Evolutionary conservation across 2,888 invertebrate genomes (phyloP).

Genomic region (Stenurella melanura): DNA sequence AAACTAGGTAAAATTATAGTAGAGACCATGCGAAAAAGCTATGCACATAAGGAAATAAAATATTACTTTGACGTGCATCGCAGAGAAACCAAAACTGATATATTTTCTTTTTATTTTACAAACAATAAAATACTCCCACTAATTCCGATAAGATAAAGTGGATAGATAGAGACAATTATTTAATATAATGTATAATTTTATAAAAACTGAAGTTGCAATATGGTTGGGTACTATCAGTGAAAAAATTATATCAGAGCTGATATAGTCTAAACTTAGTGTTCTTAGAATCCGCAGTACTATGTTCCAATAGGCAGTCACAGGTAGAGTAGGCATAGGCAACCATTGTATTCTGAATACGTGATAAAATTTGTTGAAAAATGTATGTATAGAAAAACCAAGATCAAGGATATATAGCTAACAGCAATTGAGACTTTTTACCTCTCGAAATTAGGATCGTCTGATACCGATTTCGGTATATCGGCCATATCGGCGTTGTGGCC

Average conservation of each 20-base stretch:
- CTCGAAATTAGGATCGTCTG: too few relatives aligned
- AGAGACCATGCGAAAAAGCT: background rate
- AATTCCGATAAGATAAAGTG: slow-evolving; percentile 35
- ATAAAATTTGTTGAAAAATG: too few relatives aligned
- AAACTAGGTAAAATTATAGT: too few relatives aligned
- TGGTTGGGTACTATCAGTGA: slow-evolving; percentile 5
- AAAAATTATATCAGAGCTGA: background rate
- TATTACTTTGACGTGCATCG: background rate
- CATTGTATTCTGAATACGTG: too few relatives aligned
- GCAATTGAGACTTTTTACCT: too few relatives aligned
- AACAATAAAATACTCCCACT: slow-evolving; percentile 14
- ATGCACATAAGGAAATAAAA: background rate
- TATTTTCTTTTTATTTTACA: slow-evolving; percentile 10
- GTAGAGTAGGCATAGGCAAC: too few relatives aligned
- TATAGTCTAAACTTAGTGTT: background rate
- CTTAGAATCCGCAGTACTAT: too few relatives aligned
- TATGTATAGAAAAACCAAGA: too few relatives aligned
- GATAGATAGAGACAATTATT: slow-evolving; percentile 29
- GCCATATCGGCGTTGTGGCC: too few relatives aligned
- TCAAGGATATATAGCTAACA: too few relatives aligned
- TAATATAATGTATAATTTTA: slow-evolving; percentile 36
- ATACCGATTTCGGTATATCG: too few relatives aligned
- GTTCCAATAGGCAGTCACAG: too few relatives aligned
- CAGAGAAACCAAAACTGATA: slow-evolving; percentile 5
- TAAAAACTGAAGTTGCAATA: slow-evolving; percentile 27